phyloP scores from a whole-genome alignment of 2,888 invertebrate genomes.

The Trilocha varians region DNA sequence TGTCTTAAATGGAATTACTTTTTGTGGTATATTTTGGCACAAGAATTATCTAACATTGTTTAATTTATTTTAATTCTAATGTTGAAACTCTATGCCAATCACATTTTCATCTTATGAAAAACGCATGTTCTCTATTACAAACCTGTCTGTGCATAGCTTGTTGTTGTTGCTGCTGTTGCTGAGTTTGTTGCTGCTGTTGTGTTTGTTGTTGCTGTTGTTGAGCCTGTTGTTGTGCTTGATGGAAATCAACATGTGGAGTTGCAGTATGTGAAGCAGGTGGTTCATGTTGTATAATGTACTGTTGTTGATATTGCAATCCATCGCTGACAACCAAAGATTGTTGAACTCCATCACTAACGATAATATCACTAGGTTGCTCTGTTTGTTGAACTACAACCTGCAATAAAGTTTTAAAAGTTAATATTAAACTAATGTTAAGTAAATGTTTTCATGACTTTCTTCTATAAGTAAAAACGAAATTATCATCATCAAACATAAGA shows the following conservation, averaged over 20 bases:
- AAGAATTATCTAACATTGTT: too few species aligned
- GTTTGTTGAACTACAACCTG: constrained; percentile 71
- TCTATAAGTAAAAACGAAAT: too few species aligned
- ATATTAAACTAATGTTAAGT: not conserved
- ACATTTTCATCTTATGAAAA: too few species aligned
- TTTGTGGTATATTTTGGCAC: too few species aligned
- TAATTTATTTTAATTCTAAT: too few species aligned
- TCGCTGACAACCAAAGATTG: constrained; percentile 59
- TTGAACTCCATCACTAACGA: constrained; percentile 66
- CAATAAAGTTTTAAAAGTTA: constrained; percentile 1
- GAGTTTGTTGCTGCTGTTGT: constrained; percentile 38
- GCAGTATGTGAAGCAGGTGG: constrained; percentile 41
- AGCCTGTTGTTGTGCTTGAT: constrained; percentile 41
- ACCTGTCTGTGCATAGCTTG: constrained; percentile 48
- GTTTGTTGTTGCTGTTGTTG: constrained; percentile 36
- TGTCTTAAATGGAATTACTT: too few species aligned
- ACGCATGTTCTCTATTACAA: not conserved
- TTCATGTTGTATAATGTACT: constrained; percentile 66
- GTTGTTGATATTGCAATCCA: constrained; percentile 62
- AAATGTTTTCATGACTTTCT: too few species aligned
- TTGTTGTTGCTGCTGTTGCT: constrained; percentile 33
- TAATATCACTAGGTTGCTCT: constrained; percentile 68
- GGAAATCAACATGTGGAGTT: constrained; percentile 45
- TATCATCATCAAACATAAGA: too few species aligned
- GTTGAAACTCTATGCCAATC: too few species aligned